A percentile compares a stretch with the other conserved stretches of the same genome.
Evolutionary conservation across 2,113 vertebrate species (phyloP).

Genomic region (Salvelinus alpinus): DNA sequence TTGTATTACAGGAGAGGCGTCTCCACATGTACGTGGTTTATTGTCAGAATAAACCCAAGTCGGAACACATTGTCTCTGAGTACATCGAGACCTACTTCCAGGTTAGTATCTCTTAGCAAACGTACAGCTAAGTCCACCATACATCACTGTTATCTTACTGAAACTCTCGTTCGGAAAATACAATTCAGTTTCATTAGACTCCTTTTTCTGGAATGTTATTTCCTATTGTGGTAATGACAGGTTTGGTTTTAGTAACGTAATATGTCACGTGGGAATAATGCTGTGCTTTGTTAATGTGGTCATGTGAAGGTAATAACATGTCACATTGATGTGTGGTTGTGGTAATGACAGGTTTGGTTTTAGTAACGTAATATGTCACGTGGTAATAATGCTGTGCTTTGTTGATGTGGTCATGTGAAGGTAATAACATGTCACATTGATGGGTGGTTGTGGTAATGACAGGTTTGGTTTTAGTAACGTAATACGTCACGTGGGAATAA

Average conservation of each 20-base stretch:
- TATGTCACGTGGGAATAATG: background rate
- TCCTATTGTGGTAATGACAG: no score
- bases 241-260: background rate
- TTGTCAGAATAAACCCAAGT: conserved; percentile 95
- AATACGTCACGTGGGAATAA: no score
- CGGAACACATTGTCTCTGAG: conserved; percentile 90
- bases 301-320: background rate
- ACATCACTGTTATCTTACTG: background rate
- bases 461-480: no score
- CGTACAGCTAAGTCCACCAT: background rate
- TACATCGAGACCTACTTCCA: conserved; percentile 93
- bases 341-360: no score
- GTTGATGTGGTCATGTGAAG: background rate
- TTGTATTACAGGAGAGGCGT: conserved; percentile 80
- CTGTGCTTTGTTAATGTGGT: no score
- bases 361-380: background rate
- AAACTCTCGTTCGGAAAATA: background rate
- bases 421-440: background rate
- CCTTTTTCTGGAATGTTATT: no score
- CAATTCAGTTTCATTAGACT: no score
- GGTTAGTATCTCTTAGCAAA: conserved; percentile 68
- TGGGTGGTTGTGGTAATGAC: background rate
- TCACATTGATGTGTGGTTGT: background rate
- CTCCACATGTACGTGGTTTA: conserved; percentile 95
- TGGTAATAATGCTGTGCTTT: no score